Evolutionary conservation across 2,113 vertebrate genomes (phyloP), one percentile per base, ranked within the genome.

Genomic region (Neotoma lepida): DNA sequence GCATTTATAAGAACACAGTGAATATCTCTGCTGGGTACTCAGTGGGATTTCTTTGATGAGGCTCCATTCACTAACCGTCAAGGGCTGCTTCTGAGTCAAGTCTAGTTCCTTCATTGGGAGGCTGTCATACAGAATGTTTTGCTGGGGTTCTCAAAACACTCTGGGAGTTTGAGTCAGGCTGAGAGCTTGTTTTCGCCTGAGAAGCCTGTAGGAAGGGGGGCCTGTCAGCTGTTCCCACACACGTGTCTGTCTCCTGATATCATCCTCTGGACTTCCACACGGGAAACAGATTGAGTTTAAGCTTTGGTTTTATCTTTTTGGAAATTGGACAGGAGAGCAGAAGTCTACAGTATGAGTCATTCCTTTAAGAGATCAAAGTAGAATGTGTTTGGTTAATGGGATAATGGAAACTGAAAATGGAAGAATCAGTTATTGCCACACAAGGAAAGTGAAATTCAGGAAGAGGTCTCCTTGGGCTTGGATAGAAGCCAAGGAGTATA

Each of bases 381-480:
- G 63, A 54, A 35, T 24, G 28, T 7, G n/a, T 95, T 66, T 73
- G 68, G 10, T 70, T 63, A 51, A 76, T 26, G 13, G 4, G 24
- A n/a, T 1, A 33, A 44, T 26, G 84, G 61, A 74, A 49, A 41
- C 10, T 17, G 58, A 49, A 41, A 24, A 46, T 15, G 28, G 30
- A 33, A 41, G 39, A 51, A 15, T 80, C 39, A 22, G 54, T 74
- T 46, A 30, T 71, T 30, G 1, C 35, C 28, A 2, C 35, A 88
- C 44, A 49, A 41, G 26, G 46, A n/a, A n/a, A 4, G 71, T 58
- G 20, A 41, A 28, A 17, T 49, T 24, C 15, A 26, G 71, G 76
- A 49, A 49, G 86, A 35, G 0, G 1, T 18, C 2, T 12, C 46
- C 0, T 0, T 0, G 49, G 39, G 30, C 70, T 74, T 76, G 44